Percentiles rank a stretch among this genome's conserved stretches.
These are phyloP conservation scores for Phlogophora meticulosa DNA, from an alignment of 2,888 invertebrate species.

Conservation along the genomic window DNA sequence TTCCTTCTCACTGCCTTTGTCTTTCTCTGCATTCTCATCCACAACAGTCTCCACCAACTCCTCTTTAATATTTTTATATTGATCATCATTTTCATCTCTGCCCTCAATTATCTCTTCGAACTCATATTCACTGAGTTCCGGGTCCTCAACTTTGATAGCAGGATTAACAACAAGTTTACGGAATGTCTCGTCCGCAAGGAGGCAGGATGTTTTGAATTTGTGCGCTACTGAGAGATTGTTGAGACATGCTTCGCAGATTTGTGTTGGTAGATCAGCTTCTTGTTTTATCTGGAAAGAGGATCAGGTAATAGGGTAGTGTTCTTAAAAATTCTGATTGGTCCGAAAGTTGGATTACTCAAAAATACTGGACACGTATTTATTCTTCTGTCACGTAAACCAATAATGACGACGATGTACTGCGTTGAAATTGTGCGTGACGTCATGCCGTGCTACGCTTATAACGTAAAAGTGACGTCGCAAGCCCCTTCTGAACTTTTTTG, in stretches of 20 bases:
- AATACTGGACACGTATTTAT: no score
- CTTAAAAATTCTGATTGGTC: no score
- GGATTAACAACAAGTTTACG: slow-evolving; percentile 52
- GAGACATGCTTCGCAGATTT: slow-evolving; percentile 72
- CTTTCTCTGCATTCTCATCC: slow-evolving; percentile 15
- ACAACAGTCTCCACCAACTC: slow-evolving; percentile 1
- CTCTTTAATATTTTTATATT: slow-evolving; percentile 42
- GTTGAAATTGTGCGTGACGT: no score
- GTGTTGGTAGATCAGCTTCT: slow-evolving; percentile 69
- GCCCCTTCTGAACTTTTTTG: no score
- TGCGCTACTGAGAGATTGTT: slow-evolving; percentile 69
- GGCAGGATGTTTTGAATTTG: slow-evolving; percentile 75
- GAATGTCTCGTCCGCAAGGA: slow-evolving; percentile 70
- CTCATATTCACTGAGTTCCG: slow-evolving; percentile 41
- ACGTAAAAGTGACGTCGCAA: no score
- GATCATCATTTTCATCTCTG: slow-evolving; percentile 42
- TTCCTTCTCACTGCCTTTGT: background rate
- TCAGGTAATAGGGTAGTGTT: no score
- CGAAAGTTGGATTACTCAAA: no score
- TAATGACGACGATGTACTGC: no score
- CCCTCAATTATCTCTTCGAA: slow-evolving; percentile 31
- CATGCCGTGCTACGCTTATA: no score
- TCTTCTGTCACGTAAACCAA: no score
- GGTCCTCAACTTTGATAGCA: slow-evolving; percentile 64
- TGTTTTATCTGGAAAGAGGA: slow-evolving; percentile 54